Conservation (phyloP, 2,888 invertebrate genomes). For the Toxonevra muliebris region DNA sequence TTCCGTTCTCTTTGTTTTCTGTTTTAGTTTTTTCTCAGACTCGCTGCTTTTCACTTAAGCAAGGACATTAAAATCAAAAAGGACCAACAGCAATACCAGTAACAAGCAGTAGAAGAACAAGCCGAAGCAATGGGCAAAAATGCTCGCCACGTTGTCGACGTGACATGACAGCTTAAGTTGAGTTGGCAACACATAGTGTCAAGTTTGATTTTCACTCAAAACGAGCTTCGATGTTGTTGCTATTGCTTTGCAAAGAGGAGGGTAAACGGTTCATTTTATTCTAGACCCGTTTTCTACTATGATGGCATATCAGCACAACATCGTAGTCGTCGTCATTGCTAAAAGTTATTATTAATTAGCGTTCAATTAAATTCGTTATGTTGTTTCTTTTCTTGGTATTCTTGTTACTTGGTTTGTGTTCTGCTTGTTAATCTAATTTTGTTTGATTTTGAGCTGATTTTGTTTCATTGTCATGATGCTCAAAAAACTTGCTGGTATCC, state of each 20-base stretch:
- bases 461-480: background rate
- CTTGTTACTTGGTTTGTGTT: background rate
- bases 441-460: background rate
- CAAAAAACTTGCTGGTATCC: no score
- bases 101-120: no score
- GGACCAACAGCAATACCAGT: no score
- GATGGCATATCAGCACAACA: background rate
- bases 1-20: no score
- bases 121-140: constrained; percentile 5
- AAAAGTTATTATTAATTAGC: constrained; percentile 31
- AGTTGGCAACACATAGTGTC: no score
- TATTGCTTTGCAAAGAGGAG: background rate
- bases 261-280: no score
- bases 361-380: constrained; percentile 24
- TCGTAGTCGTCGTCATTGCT: constrained; percentile 4
- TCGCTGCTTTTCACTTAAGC: no score
- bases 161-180: background rate
- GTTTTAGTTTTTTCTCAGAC: no score
- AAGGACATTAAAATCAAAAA: no score
- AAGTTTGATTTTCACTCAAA: no score
- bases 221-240: background rate
- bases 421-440: no score
- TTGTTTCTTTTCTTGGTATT: background rate
- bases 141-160: constrained; percentile 24
- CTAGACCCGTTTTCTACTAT: no score